Percentiles rank a stretch among this genome's conserved stretches.
These are phyloP conservation scores for Stenchaetothrips biformis DNA, from an alignment of 2,888 invertebrate species.

Conservation along the genomic window DNA sequence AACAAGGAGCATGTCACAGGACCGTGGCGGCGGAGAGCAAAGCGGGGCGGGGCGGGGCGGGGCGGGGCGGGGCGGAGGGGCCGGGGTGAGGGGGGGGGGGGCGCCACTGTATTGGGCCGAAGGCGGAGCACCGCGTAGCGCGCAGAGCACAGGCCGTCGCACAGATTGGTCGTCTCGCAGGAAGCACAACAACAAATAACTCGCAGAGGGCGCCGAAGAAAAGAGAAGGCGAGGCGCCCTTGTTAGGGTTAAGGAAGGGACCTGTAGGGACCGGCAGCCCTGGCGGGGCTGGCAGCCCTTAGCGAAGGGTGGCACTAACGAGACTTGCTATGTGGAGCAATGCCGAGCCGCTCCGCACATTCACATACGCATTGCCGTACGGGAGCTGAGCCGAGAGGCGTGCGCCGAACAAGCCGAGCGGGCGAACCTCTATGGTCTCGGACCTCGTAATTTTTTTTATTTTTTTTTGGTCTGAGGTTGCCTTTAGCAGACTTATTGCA, in stretches of 20 bases:
- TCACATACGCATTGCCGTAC: not conserved
- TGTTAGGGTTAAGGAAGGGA: conserved; percentile 15
- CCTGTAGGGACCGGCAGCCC: not conserved
- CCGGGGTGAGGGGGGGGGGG: not conserved
- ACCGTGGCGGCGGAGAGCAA: no score
- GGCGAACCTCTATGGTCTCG: not conserved
- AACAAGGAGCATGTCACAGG: not conserved
- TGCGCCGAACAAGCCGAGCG: not conserved
- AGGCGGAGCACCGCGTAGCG: no score
- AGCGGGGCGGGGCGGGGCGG: no score
- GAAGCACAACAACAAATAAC: conserved; percentile 24
- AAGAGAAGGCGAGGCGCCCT: not conserved
- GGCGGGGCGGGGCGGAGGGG: no score
- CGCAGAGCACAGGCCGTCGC: not conserved
- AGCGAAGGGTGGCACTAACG: not conserved
- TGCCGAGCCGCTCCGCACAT: not conserved
- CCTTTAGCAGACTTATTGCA: no score
- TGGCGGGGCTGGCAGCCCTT: no score
- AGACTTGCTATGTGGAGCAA: not conserved
- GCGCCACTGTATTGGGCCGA: not conserved
- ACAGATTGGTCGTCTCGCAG: conserved; percentile 12
- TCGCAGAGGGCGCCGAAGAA: not conserved
- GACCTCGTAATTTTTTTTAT: no score
- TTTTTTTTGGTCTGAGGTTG: no score
- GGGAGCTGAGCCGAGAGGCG: not conserved